Percentiles rank a stretch among this genome's conserved stretches.
phyloP scores from a whole-genome alignment of 2,113 vertebrate species.

The Pipra filicauda region DNA sequence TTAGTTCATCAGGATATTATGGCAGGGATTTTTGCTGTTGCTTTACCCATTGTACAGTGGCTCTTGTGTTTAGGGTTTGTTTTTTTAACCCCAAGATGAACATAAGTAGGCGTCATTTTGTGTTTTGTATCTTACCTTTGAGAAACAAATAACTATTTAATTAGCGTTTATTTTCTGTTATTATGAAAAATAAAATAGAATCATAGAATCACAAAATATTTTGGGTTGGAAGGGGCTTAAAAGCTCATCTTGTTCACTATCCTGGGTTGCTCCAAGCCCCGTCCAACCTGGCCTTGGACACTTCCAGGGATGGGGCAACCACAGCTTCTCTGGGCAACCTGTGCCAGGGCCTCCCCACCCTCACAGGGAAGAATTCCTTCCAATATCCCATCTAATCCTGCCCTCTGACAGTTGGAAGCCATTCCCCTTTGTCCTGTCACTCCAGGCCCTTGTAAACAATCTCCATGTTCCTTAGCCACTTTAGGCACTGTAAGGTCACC shows the following conservation, averaged over 20 bases:
- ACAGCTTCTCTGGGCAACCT: not conserved
- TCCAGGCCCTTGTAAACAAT: not conserved
- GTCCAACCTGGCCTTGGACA: not conserved
- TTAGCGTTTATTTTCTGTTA: not conserved
- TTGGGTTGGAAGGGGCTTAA: not conserved
- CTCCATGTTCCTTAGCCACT: not conserved
- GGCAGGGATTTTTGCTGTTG: not conserved
- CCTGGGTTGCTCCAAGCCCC: not conserved
- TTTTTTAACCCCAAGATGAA: not conserved
- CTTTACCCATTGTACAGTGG: not conserved
- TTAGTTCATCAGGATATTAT: not conserved
- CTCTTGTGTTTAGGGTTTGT: not conserved
- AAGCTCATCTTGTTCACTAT: fast-evolving
- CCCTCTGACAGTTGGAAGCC: not conserved
- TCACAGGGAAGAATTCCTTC: too few species aligned
- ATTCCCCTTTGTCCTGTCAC: not conserved
- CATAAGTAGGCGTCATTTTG: not conserved
- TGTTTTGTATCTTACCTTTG: not conserved
- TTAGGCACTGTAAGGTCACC: not conserved
- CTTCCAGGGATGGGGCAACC: not conserved
- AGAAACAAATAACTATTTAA: not conserved
- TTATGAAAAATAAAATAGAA: not conserved
- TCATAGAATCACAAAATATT: not conserved
- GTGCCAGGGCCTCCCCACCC: not conserved
- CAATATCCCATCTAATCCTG: too few species aligned